phyloP scores from a whole-genome alignment of 2,888 invertebrate species.

The Melikaiella ostensackeni region DNA sequence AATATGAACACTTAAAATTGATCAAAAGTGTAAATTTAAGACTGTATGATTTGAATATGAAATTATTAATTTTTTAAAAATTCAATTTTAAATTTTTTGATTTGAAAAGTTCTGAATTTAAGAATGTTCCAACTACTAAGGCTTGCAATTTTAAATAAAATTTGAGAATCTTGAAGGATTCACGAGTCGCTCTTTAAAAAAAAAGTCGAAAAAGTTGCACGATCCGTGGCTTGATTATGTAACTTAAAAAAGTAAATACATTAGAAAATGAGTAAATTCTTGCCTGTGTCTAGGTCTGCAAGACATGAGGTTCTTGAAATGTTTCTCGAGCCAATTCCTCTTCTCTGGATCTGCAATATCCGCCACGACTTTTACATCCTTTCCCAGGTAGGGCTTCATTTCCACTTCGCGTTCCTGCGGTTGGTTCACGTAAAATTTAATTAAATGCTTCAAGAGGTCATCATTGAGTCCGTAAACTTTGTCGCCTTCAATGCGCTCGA shows the following conservation, averaged over 20 bases:
- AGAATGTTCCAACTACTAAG: no score
- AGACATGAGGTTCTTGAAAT: slow-evolving; percentile 84
- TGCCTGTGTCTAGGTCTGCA: slow-evolving; percentile 82
- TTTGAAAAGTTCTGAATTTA: no score
- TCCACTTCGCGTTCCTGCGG: slow-evolving; percentile 82
- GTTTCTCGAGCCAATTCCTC: slow-evolving; percentile 84
- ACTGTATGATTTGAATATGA: no score
- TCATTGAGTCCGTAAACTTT: slow-evolving; percentile 89
- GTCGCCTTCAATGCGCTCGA: slow-evolving; percentile 84
- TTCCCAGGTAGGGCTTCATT: slow-evolving; percentile 86
- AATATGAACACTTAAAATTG: no score
- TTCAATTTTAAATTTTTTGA: no score
- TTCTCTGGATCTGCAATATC: slow-evolving; percentile 85
- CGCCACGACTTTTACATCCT: slow-evolving; percentile 80
- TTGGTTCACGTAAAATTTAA: slow-evolving; percentile 86
- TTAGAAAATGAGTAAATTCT: slow-evolving; percentile 45
- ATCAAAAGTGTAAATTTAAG: no score
- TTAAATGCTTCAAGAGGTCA: slow-evolving; percentile 84
- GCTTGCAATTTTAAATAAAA: no score
- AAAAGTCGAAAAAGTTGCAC: no score
- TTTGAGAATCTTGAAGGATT: no score
- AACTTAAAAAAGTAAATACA: slow-evolving; percentile 39
- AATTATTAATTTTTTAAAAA: no score
- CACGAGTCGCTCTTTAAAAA: no score
- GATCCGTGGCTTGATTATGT: no score